Base-by-base conservation (phyloP, 2,888 invertebrate species). In the Ptychoptera albimana region DNA sequence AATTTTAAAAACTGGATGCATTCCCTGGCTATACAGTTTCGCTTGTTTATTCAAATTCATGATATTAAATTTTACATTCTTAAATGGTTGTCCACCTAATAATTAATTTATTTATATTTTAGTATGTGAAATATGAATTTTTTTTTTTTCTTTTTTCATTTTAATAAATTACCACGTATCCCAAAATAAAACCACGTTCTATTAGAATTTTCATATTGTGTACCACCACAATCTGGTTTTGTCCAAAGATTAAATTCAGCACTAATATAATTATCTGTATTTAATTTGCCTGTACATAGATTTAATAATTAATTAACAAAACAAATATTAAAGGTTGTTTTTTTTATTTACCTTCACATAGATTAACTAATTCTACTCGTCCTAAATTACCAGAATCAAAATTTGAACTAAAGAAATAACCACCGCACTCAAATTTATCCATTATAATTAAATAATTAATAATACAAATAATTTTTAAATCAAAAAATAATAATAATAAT, bases 131-230 rank as follows among this genome's bases (percentile, higher is more conserved):
- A 37, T 12, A n/a, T 23, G 36, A 35, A 5, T 13, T 12, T 14
- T 23, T 2, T 15, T 7, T 30, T 40, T 13, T 2, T 9, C 2
- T 32, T 30, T 34, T n/a, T 37, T 37, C 34, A 35, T 30, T 30
- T 29, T 37, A 6, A 34, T 6, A 36, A 8, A 57, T 52, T 68
- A 66, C 78, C 68, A 66, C 63, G 66, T 42, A 92, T 67, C 8
- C 86, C 88, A 65, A 92, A 92, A 63, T 87, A 82, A 66, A 92
- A 92, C 92, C 92, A 92, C 2, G 91, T 88, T 50, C 89, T 72
- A 61, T 89, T 89, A 42, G 79, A 82, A 71, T 89, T 91, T 63
- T 89, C 85, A 71, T 76, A 88, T 55, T 80, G 79, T 1, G 89
- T 89, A 16, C 85, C 88, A 37, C 73, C 77, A 66, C 89, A 89